phyloP scores from a whole-genome alignment of 2,113 vertebrate genomes.

The Eptesicus fuscus region DNA sequence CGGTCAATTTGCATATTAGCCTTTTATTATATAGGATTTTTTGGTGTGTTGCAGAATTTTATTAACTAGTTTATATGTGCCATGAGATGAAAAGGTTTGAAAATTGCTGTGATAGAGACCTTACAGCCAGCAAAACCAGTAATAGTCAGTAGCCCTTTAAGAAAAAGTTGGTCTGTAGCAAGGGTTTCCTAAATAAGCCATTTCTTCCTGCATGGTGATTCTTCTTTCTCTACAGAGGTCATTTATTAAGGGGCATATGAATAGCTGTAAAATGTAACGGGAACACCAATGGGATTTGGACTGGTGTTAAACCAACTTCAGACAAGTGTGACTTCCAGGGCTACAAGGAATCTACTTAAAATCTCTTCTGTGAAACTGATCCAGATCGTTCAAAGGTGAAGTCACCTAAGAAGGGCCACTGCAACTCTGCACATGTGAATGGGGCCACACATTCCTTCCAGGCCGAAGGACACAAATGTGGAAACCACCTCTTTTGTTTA shows the following conservation, averaged over 20 bases:
- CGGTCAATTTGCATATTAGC: no score
- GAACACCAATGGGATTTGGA: neutral
- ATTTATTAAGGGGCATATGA: neutral
- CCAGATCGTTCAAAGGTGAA: neutral
- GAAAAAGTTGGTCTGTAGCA: neutral
- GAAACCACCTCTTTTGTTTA: neutral
- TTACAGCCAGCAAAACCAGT: neutral
- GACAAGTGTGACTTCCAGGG: neutral
- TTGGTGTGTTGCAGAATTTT: neutral
- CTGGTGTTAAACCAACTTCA: conserved; percentile 23
- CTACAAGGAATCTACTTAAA: neutral
- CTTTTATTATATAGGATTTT: no score
- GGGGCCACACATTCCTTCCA: neutral
- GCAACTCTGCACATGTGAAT: neutral
- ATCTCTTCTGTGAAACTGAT: neutral
- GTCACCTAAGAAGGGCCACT: neutral
- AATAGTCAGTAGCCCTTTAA: neutral
- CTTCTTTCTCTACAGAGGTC: neutral
- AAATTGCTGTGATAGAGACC: neutral
- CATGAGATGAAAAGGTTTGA: neutral
- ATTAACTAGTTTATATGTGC: neutral
- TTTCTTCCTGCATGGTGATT: neutral
- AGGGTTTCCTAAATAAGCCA: neutral
- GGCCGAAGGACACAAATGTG: neutral
- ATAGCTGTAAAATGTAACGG: neutral